A percentile compares a stretch with the other conserved stretches of the same genome.
Evolutionary conservation across 1,140 invertebrate genomes (phyloP).

Genomic region (Macrosteles quadrilineatus): DNA sequence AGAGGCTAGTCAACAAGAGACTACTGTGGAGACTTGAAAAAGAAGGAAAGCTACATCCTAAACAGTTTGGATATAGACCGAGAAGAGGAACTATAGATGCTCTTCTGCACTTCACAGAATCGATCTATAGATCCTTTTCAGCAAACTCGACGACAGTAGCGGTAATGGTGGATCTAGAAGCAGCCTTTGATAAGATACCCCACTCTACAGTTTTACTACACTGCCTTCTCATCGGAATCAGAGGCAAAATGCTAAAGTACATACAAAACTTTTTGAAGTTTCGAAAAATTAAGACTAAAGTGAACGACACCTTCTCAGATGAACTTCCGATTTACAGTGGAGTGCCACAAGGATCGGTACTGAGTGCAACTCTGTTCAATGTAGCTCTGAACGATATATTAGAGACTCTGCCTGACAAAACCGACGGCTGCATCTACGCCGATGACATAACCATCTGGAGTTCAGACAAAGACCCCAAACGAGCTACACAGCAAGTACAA

Average conservation of each 20-base stretch:
- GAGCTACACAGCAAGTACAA: not conserved
- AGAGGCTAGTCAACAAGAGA: slow-evolving; percentile 1
- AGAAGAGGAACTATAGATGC: not conserved
- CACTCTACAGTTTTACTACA: not conserved
- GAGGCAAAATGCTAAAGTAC: slow-evolving; percentile 15
- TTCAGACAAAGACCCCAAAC: not conserved
- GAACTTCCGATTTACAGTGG: not conserved
- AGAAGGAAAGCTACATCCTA: not conserved
- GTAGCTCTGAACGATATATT: too few species aligned
- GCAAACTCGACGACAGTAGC: not conserved
- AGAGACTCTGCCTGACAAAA: too few species aligned
- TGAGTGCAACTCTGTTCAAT: too few species aligned
- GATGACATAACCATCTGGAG: not conserved
- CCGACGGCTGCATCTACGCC: too few species aligned
- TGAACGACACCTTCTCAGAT: not conserved
- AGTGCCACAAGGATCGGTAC: too few species aligned
- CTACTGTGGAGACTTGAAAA: not conserved
- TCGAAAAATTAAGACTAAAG: slow-evolving; percentile 1
- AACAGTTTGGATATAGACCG: slow-evolving; percentile 12
- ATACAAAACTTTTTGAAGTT: not conserved
- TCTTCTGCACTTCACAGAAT: not conserved
- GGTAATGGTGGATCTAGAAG: not conserved
- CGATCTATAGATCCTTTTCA: not conserved
- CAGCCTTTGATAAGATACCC: slow-evolving; percentile 4
- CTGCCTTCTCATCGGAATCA: not conserved